Evolutionary conservation across 1,140 invertebrate genomes (phyloP).

Genomic region (Potamilus streckersoni): DNA sequence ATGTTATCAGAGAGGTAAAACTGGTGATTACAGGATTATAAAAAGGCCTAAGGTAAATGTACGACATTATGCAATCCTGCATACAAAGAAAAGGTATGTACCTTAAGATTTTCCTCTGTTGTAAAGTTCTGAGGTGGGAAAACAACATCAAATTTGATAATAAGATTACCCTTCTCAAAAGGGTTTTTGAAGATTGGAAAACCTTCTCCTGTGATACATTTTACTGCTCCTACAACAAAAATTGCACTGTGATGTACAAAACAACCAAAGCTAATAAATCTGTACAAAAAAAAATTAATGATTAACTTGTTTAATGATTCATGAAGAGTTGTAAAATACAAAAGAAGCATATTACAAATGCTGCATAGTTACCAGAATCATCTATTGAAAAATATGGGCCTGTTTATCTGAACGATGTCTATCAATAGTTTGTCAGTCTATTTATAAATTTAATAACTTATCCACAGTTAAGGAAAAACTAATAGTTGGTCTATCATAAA

Average conservation of each 20-base stretch:
- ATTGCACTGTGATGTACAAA: neutral
- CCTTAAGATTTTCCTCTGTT: conserved; percentile 77
- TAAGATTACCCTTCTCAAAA: conserved; percentile 93
- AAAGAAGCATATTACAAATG: neutral
- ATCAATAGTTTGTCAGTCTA: too few relatives aligned
- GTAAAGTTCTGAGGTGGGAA: conserved; percentile 87
- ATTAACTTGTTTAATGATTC: neutral
- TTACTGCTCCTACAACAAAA: conserved; percentile 76
- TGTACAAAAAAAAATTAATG: too few relatives aligned
- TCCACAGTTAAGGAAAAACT: too few relatives aligned
- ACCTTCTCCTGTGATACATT: conserved; percentile 91
- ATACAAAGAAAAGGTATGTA: conserved; percentile 24
- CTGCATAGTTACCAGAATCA: neutral
- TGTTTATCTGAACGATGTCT: too few relatives aligned
- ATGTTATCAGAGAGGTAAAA: too few relatives aligned
- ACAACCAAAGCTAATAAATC: too few relatives aligned
- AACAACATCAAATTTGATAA: conserved; percentile 92
- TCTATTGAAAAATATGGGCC: too few relatives aligned
- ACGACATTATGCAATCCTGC: neutral
- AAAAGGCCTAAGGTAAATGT: too few relatives aligned
- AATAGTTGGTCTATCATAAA: too few relatives aligned
- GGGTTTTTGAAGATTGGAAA: conserved; percentile 98
- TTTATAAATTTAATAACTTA: too few relatives aligned
- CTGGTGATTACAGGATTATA: too few relatives aligned
- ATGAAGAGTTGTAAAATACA: neutral